Percentiles rank a stretch among this genome's conserved stretches.
These are phyloP conservation scores for Epizoanthus ramosus DNA, from an alignment of 92 coral and sea anemone genomes.

Conservation along the genomic window DNA sequence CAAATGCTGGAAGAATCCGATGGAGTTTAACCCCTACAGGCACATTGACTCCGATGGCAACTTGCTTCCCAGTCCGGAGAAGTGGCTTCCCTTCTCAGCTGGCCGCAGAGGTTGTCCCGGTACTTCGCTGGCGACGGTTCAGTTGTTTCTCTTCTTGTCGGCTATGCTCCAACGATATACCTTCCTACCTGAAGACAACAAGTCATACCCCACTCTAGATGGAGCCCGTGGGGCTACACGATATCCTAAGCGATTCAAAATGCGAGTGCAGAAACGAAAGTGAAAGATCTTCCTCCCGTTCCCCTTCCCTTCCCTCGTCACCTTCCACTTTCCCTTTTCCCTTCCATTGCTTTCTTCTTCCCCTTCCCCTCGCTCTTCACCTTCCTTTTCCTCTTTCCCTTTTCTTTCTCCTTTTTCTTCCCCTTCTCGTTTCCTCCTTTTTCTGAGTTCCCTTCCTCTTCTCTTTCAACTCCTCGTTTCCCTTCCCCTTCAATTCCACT, in stretches of 20 bases:
- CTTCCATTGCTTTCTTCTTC: no score
- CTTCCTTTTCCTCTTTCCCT: no score
- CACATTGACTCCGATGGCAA: slow-evolving; percentile 4
- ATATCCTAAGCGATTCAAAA: slow-evolving; percentile 5
- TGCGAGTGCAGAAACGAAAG: slow-evolving; percentile 15
- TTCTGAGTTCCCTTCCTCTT: no score
- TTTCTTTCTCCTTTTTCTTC: no score
- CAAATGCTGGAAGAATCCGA: not conserved
- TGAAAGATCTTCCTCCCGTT: not conserved
- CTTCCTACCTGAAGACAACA: not conserved
- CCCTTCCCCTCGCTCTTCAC: no score
- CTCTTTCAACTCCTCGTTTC: no score
- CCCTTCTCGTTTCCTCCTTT: no score
- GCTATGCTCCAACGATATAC: not conserved
- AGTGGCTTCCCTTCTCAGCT: slow-evolving; percentile 19
- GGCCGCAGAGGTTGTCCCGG: slow-evolving; percentile 19
- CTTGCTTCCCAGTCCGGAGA: not conserved
- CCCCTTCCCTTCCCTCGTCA: no score
- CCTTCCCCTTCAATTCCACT: no score
- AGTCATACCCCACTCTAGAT: not conserved
- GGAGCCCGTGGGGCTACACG: slow-evolving; percentile 1
- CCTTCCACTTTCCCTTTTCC: no score
- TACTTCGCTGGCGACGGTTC: not conserved
- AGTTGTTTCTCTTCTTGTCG: slow-evolving; percentile 9
- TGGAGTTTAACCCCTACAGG: slow-evolving; percentile 18